Base-by-base conservation (phyloP, 2,888 invertebrate species). In the Caenorhabditis panamensis region DNA sequence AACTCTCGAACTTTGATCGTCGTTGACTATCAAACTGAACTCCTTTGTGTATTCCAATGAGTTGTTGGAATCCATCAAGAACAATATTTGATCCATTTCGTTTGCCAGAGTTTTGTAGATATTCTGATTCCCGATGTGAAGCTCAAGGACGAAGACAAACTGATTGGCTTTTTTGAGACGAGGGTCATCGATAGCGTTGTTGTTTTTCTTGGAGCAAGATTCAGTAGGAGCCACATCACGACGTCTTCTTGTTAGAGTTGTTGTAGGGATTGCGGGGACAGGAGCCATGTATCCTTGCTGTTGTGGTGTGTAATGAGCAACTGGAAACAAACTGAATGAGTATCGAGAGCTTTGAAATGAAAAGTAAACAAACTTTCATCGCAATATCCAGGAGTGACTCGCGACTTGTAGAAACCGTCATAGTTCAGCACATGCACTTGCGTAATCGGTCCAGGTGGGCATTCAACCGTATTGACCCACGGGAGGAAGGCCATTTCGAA, bases 361-460 rank as follows among this genome's bases (percentile, higher is more conserved):
- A 1, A 8, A 13, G 26, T 6, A 3, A 6, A 26, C 56, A 54
- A n/a, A 72, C 63, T 63, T 16, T 76, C 41, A 56, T 62, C 62
- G 26, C 76, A 76, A 44, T 76, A 76, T 26, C 67, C 76, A 0
- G 76, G 67, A 56, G 67, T 56, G 1, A 76, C 76, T 36, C 76
- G 20, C 56, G 31, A 44, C 26, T 67, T 67, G 53, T 67, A 62
- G 20, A 51, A 49, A 0, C 54, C 62, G 18, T 68, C 47, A 24
- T 68, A 56, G 31, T 58, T 49, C 9, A 77, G 37, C 13, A 26
- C 13, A 37, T 69, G 63, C 8, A 69, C 56, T 64, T 69, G 68
- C 37, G 63, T 77, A 62, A 78, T 59, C 8, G 78, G 78, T 41
- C 78, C 78, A 8, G 78, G 69, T 9, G 71, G 69, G 41, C 78